phyloP scores from a whole-genome alignment of 2,113 vertebrate genomes.

The Cyanocitta stelleri region DNA sequence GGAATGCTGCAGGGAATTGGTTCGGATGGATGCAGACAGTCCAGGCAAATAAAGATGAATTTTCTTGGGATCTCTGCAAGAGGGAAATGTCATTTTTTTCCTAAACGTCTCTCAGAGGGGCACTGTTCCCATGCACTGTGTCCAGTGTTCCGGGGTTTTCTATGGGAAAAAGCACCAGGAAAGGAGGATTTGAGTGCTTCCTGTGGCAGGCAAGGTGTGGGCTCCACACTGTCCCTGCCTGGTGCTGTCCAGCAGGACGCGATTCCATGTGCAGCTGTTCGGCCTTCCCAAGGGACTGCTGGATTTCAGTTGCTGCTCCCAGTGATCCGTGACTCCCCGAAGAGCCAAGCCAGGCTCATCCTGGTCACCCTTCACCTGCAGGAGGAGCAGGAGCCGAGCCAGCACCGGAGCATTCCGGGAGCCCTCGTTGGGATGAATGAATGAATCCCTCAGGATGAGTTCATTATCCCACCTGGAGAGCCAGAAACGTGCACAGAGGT shows the following conservation, averaged over 20 bases:
- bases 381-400: background rate
- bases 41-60: background rate
- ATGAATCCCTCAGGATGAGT: background rate
- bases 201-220: background rate
- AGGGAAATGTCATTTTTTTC: background rate
- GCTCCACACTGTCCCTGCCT: fast-evolving
- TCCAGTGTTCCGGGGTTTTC: background rate
- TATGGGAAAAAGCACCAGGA: background rate
- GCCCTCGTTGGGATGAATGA: background rate
- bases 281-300: background rate
- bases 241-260: background rate
- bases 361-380: background rate
- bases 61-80: background rate
- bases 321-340: fast-evolving
- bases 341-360: background rate
- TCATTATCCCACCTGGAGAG: background rate
- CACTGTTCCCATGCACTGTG: background rate
- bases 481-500: fast-evolving
- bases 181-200: background rate
- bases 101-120: background rate
- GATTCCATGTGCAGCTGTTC: fast-evolving
- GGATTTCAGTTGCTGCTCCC: background rate
- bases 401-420: background rate
- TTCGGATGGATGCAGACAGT: background rate
- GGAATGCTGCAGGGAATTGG: background rate